Base-by-base conservation (phyloP, 2,797 vertebrate genomes). In the Sebastes baramenuke region DNA sequence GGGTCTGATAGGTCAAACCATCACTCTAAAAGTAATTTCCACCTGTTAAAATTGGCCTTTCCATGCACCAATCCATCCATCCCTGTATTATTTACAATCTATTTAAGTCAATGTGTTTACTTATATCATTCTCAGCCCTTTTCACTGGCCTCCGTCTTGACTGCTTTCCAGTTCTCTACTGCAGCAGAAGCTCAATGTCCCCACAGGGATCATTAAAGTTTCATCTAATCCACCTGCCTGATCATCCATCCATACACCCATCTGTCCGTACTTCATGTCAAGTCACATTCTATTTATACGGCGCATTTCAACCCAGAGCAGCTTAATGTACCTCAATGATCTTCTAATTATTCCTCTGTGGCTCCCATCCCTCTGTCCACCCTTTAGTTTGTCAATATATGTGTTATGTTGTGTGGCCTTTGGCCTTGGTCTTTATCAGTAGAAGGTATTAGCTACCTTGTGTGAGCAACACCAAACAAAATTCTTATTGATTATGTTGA, bases 221-320 rank as follows among this genome's bases (percentile, higher is more conserved):
- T 90, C 30, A 92, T 92, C 56, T 72, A 46, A 87, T 90, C 89
- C 89, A 91, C 85, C 85, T 87, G 75, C 77, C 84, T 68, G 84
- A 79, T 75, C 70, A 70, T 71, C 76, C 74, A 75, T 75, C 75
- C 79, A 84, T 87, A 46, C 72, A 70, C 12, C 87, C 81, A 87
- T 89, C 88, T 82, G 89, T 77, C 67, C 36, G 9, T 18, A 36
- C 61, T 49, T 20, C 25, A 56, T 58, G 59, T 71, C 56, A 52
- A 46, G 79, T 80, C 75, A 85, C 30, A 70, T 70, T 74, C 72
- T 49, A 78, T 80, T 80, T 55, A 62, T 16, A 38, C 18, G 9
- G 38, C 60, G 55, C 69, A 82, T 76, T 69, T 80, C 54, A 82
- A 60, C 66, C 29, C 73, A 54, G 22, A 27, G 75, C 67, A 54